phyloP scores from a whole-genome alignment of 1,140 invertebrate genomes.

The Lethocerus indicus region DNA sequence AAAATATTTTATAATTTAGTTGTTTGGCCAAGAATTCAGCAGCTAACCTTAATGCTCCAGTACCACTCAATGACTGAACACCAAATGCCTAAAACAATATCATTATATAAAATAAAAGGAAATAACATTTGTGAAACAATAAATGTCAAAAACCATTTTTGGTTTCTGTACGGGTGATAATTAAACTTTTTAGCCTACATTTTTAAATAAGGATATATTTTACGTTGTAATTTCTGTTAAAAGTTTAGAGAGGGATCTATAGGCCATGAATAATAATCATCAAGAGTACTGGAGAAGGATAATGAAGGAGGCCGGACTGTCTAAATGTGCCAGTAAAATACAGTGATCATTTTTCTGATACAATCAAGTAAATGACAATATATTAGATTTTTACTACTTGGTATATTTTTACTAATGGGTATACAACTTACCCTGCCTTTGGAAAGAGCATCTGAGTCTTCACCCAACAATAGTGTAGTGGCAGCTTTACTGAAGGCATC shows the following conservation, averaged over 20 bases:
- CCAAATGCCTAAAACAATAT: constrained; percentile 84
- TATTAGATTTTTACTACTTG: background rate
- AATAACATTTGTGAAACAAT: background rate
- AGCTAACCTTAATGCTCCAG: constrained; percentile 74
- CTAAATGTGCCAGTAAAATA: too few species aligned
- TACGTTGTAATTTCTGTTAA: too few species aligned
- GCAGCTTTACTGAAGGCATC: constrained; percentile 66
- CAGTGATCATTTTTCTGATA: background rate
- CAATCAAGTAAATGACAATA: background rate
- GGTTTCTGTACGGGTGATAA: too few species aligned
- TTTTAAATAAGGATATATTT: too few species aligned
- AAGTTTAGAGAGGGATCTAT: too few species aligned
- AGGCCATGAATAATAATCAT: too few species aligned
- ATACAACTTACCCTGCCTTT: constrained; percentile 44
- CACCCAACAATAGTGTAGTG: constrained; percentile 66
- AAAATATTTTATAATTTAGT: constrained; percentile 63
- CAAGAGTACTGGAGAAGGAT: too few species aligned
- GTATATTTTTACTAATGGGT: background rate
- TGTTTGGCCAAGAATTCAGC: constrained; percentile 72
- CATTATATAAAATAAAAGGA: constrained; percentile 18
- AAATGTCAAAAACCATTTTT: too few species aligned
- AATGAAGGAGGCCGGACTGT: too few species aligned
- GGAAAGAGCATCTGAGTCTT: constrained; percentile 50
- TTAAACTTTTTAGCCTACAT: too few species aligned
- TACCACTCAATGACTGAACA: constrained; percentile 85